Evolutionary conservation across 2,888 invertebrate species (phyloP).

Genomic region (Philaethria dido): DNA sequence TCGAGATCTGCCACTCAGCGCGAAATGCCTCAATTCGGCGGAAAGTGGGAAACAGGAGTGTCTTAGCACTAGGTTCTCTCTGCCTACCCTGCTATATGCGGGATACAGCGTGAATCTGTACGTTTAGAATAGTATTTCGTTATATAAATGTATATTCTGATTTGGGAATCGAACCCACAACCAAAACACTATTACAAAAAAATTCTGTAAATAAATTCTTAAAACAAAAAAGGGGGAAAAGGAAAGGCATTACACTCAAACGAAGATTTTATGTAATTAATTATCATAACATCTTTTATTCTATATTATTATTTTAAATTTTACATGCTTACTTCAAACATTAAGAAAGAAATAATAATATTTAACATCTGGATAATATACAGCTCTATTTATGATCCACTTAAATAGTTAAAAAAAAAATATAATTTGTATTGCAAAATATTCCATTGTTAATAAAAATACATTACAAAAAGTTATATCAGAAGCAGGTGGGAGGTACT

Average conservation of each 20-base stretch:
- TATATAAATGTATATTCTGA: too few relatives aligned
- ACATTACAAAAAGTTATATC: slow-evolving; percentile 59
- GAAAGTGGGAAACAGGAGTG: too few relatives aligned
- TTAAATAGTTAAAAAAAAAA: slow-evolving; percentile 69
- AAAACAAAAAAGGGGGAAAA: slow-evolving; percentile 41
- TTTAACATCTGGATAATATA: slow-evolving; percentile 83
- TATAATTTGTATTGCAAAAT: slow-evolving; percentile 79
- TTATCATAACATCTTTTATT: slow-evolving; percentile 84
- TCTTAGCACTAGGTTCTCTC: too few relatives aligned
- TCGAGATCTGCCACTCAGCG: too few relatives aligned
- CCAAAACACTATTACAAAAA: too few relatives aligned
- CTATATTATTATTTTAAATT: slow-evolving; percentile 84
- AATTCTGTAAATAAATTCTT: too few relatives aligned
- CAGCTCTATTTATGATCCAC: slow-evolving; percentile 78
- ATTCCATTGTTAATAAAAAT: slow-evolving; percentile 79
- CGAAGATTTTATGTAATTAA: slow-evolving; percentile 81
- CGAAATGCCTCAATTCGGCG: too few relatives aligned
- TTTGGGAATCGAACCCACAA: too few relatives aligned
- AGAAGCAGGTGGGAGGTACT: slow-evolving; percentile 57
- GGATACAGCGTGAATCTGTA: too few relatives aligned
- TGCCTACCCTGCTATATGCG: too few relatives aligned
- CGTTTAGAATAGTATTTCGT: too few relatives aligned
- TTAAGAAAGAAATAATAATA: slow-evolving; percentile 83
- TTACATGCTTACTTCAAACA: slow-evolving; percentile 84
- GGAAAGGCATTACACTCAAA: slow-evolving; percentile 69